These are phyloP conservation scores for Sarcophaga carnaria DNA, from an alignment of 2,888 invertebrate genomes.

Conservation along the genomic window DNA sequence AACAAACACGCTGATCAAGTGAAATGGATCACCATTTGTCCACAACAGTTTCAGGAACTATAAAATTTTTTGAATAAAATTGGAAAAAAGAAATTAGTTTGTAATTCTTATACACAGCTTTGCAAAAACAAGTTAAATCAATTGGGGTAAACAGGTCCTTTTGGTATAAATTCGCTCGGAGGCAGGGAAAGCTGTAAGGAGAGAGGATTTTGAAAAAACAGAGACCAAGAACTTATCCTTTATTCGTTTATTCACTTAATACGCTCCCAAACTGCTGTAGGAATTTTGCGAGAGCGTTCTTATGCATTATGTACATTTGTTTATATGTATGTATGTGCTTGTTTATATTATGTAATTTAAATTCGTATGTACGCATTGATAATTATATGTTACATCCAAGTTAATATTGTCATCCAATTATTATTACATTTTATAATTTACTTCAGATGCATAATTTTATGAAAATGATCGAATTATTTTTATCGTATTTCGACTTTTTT, in stretches of 20 bases:
- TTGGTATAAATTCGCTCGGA: constrained; percentile 57
- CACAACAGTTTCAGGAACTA: constrained; percentile 88
- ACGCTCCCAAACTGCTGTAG: not conserved
- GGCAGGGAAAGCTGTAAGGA: constrained; percentile 64
- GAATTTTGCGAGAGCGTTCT: too few species aligned
- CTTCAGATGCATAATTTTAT: too few species aligned
- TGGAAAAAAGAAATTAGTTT: constrained; percentile 20
- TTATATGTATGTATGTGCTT: too few species aligned
- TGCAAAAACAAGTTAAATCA: constrained; percentile 18
- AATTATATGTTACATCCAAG: too few species aligned
- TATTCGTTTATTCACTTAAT: constrained; percentile 1
- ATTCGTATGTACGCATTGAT: too few species aligned
- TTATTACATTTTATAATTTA: too few species aligned
- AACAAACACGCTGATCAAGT: constrained; percentile 41
- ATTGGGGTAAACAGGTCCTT: constrained; percentile 52
- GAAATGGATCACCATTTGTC: constrained; percentile 83
- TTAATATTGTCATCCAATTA: too few species aligned
- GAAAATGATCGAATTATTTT: too few species aligned
- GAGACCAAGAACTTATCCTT: not conserved
- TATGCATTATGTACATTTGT: too few species aligned
- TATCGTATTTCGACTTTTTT: not conserved
- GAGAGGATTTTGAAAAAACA: constrained; percentile 45
- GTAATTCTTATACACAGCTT: too few species aligned
- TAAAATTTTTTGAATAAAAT: constrained; percentile 74
- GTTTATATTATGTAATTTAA: too few species aligned